phyloP scores from a whole-genome alignment of 2,113 vertebrate species.

The Ceratotherium simum region DNA sequence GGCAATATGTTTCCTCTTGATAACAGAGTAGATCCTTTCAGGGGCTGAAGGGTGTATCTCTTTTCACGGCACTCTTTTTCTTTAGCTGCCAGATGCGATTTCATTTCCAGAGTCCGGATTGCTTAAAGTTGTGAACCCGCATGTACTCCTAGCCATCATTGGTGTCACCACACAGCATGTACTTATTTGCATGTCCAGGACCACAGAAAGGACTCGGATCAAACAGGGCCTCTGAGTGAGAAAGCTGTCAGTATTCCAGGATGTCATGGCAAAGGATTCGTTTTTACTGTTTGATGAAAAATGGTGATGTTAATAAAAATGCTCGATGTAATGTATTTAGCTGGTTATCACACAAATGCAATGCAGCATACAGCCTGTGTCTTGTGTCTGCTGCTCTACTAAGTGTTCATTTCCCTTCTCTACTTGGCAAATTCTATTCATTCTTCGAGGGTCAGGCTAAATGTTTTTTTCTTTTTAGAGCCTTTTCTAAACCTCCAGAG shows the following conservation, averaged over 20 bases:
- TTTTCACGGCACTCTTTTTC: neutral
- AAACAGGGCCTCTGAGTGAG: neutral
- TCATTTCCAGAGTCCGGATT: neutral
- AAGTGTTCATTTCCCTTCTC: neutral
- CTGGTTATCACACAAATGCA: neutral
- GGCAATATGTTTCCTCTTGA: neutral
- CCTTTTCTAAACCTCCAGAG: neutral
- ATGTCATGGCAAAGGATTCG: neutral
- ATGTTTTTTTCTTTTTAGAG: neutral
- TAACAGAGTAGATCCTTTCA: neutral
- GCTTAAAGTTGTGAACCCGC: neutral
- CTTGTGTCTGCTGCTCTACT: neutral
- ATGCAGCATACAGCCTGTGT: neutral
- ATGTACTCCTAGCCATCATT: neutral
- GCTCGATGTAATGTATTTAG: neutral
- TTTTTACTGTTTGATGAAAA: slow-evolving; percentile 17
- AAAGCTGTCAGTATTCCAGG: slow-evolving; percentile 1
- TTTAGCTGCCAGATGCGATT: neutral
- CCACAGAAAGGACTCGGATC: neutral
- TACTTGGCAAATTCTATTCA: neutral
- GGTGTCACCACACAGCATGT: neutral
- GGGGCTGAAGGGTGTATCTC: neutral
- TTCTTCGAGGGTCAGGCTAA: neutral
- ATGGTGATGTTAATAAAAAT: slow-evolving; percentile 29
- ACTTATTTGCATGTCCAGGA: neutral